A percentile compares a stretch with the other conserved stretches of the same genome.
Conservation (phyloP, 35 echinoderm and acorn worm genomes). For the Hemicentrotus pulcherrimus region DNA sequence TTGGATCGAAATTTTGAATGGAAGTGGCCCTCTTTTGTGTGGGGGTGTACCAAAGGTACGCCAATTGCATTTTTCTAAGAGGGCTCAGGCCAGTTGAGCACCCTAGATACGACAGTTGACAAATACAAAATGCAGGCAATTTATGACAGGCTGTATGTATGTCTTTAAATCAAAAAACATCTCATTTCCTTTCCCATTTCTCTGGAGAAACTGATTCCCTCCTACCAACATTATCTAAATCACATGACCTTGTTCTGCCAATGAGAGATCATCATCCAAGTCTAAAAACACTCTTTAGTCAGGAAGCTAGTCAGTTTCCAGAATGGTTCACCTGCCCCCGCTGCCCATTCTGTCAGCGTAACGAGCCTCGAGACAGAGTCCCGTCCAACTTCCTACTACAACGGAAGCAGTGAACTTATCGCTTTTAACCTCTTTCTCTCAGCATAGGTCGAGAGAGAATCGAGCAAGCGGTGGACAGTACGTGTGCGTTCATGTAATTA, state of each 20-base stretch:
- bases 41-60: too few relatives aligned
- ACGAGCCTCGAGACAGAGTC: neutral
- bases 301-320: neutral
- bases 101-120: too few relatives aligned
- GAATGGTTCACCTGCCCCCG: neutral
- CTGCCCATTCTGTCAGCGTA: neutral
- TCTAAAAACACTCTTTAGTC: neutral
- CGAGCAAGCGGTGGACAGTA: neutral
- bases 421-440: neutral
- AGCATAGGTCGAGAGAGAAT: neutral
- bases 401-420: constrained; percentile 16
- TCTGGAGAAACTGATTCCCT: neutral
- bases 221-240: neutral
- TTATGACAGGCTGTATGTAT: neutral
- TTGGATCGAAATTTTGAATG: too few relatives aligned
- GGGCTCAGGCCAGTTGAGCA: too few relatives aligned
- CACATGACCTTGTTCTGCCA: neutral
- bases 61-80: too few relatives aligned
- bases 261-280: neutral
- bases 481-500: neutral
- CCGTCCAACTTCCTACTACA: constrained; percentile 7
- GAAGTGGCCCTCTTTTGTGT: too few relatives aligned
- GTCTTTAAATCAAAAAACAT: neutral
- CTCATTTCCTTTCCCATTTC: neutral
- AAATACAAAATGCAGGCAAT: neutral